Conservation (phyloP, 2,888 invertebrate genomes). For the Suillia variegata region DNA sequence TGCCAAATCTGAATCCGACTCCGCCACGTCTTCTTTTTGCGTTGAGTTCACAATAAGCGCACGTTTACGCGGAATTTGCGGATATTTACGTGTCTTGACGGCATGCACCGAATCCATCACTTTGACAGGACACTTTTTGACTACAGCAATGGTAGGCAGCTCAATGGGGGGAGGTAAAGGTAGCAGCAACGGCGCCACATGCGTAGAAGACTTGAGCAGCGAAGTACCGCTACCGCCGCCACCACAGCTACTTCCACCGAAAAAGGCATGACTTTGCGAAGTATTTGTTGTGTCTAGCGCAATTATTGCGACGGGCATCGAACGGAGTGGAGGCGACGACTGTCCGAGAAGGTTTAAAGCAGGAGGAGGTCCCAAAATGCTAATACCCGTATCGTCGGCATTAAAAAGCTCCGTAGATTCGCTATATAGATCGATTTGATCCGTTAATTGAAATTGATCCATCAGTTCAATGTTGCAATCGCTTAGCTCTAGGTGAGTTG, state of each 20-base stretch:
- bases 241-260: no score
- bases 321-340: constrained; percentile 30
- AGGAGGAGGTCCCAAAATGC: constrained; percentile 20
- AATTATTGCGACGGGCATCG: constrained; percentile 15
- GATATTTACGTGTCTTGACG: constrained; percentile 42
- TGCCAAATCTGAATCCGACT: constrained; percentile 20
- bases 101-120: constrained; percentile 35
- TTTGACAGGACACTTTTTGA: constrained; percentile 42
- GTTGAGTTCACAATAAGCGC: constrained; percentile 40
- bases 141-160: constrained; percentile 43
- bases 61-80: constrained; percentile 43
- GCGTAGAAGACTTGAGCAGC: constrained; percentile 12
- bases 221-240: not conserved
- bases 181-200: not conserved
- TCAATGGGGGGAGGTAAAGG: constrained; percentile 37
- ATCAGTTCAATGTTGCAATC: constrained; percentile 59
- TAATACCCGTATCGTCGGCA: constrained; percentile 45
- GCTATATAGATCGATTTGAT: constrained; percentile 55
- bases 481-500: constrained; percentile 49
- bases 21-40: constrained; percentile 7
- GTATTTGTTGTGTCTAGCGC: not conserved
- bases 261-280: not conserved
- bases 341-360: constrained; percentile 5
- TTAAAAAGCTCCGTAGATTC: constrained; percentile 39
- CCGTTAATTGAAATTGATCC: constrained; percentile 56